Conservation (phyloP, 53 echinoderm and acorn worm species). For the Stichopus horrens region DNA sequence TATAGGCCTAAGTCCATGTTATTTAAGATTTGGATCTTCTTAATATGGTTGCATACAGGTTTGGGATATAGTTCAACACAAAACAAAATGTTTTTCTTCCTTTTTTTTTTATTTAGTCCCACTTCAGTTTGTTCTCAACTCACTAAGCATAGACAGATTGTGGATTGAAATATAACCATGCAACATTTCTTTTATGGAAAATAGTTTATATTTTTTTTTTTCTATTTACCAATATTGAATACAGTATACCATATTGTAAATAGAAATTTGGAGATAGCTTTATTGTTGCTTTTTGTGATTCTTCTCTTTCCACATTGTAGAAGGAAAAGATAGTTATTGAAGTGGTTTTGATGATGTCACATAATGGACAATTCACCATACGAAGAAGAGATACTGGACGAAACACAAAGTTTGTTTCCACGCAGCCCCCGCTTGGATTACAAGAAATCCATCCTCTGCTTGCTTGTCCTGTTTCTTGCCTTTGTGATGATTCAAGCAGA, state of each 20-base stretch:
- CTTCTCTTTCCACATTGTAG: background rate
- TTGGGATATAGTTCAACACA: no score
- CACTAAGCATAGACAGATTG: background rate
- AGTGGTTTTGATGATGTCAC: background rate
- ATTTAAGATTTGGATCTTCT: no score
- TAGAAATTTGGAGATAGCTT: background rate
- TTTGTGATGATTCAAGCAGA: conserved; percentile 65
- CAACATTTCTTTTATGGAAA: background rate
- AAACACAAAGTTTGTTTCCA: conserved; percentile 28
- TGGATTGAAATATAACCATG: background rate
- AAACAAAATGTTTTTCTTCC: no score
- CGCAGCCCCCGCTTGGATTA: background rate
- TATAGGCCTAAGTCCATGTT: no score
- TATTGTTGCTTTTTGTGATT: background rate
- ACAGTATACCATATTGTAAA: background rate
- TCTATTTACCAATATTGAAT: background rate
- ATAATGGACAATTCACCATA: background rate
- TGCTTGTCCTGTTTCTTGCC: conserved; percentile 60
- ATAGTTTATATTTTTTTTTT: background rate
- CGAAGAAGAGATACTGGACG: background rate
- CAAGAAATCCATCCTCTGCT: conserved; percentile 45
- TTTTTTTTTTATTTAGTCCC: no score
- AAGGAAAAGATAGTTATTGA: background rate
- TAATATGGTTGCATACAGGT: no score
- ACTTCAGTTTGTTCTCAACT: background rate